Evolutionary conservation across 2,113 vertebrate genomes (phyloP).

Genomic region (Scalopus aquaticus): DNA sequence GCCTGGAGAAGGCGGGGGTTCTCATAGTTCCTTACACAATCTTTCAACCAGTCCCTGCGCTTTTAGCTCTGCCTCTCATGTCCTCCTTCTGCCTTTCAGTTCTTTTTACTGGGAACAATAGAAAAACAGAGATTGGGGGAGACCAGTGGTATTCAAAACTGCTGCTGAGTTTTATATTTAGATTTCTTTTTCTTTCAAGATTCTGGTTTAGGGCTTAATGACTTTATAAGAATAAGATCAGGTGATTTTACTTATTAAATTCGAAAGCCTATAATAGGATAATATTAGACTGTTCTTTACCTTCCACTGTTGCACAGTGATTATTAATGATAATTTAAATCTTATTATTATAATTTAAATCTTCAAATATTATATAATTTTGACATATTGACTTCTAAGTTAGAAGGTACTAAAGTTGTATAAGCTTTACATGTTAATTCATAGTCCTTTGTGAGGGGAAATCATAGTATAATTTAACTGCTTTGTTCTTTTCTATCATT

Average conservation of each 20-base stretch:
- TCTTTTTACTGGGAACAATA: background rate
- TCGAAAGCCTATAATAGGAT: constrained; percentile 18
- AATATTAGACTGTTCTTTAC: constrained; percentile 41
- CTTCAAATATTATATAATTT: constrained; percentile 41
- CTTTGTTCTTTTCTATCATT: constrained; percentile 13
- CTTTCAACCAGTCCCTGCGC: background rate
- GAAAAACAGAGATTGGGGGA: background rate
- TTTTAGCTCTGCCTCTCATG: background rate
- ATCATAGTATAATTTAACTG: constrained; percentile 6
- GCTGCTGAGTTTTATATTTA: constrained; percentile 29
- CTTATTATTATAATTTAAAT: constrained; percentile 29
- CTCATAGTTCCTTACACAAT: background rate
- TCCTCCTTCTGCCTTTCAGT: background rate
- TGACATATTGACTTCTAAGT: constrained; percentile 9
- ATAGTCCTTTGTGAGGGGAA: background rate
- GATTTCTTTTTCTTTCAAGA: constrained; percentile 7
- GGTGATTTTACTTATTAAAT: background rate
- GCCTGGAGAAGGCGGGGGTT: background rate
- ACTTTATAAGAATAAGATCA: constrained; percentile 22
- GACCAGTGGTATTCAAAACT: background rate
- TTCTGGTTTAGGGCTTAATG: constrained; percentile 36
- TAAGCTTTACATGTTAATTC: constrained; percentile 8
- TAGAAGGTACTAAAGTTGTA: constrained; percentile 19
- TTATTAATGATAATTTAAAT: constrained; percentile 46
- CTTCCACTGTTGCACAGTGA: background rate